Base-by-base conservation (phyloP, 2,797 vertebrate genomes). In the Heterohyrax brucei region DNA sequence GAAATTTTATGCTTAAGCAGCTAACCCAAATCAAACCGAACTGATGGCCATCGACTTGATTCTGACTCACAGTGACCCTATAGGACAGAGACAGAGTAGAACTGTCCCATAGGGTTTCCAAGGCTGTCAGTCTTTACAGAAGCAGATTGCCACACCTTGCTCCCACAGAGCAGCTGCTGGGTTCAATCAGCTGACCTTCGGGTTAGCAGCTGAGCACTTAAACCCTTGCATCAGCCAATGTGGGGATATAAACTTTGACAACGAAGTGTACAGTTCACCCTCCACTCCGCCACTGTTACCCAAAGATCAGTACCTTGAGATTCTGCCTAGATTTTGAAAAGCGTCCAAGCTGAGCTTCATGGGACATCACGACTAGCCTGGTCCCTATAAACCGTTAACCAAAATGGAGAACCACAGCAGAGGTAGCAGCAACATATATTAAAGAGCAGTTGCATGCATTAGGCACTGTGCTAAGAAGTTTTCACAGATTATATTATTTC, bases 221-320 rank as follows among this genome's bases (percentile, higher is more conserved):
- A 56, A 56, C 53, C 53, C 13, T 56, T 56, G 53, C 53, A 56
- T 56, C 53, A 66, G 73, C 56, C 14, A 12, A 28, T 3, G 3
- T 44, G 48, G 76, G 39, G 18, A 79, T 68, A 95, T 78, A 80
- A 84, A 87, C 21, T 95, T 84, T 76, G 39, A 62, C 93, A 83
- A 33, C 66, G 64, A 85, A 87, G 2, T 89, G 48, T 28, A 82
- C 10, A 7, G 30, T 76, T 82, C 48, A 59, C 10, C 70, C 28
- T 66, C 12, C 12, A 3, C 46, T 64, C 68, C 39, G 13, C 30
- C n/a, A 46, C 56, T 30, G 10, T 82, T 83, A 33, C 50, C 30
- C 56, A 22, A 64, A 79, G 26, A 50, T 82, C 48, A 70, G n/a
- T n/a, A 75, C 16, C 21, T 82, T 64, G 5, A 68, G 75, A 56